Evolutionary conservation across 2,113 vertebrate species (phyloP).

Genomic region (Nesogale talazaci): DNA sequence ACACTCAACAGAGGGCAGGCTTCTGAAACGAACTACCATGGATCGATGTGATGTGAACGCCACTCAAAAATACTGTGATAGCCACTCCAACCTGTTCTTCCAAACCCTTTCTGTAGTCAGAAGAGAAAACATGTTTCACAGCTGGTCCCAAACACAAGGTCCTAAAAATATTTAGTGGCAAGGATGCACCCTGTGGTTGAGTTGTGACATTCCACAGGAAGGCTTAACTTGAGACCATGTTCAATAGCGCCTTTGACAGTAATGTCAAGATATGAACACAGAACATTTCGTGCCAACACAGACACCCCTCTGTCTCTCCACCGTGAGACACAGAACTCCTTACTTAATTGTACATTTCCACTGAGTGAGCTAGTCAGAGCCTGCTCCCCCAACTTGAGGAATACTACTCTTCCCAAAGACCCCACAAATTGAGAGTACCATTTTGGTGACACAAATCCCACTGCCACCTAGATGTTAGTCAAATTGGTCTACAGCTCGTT

Average conservation of each 20-base stretch:
- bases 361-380: neutral
- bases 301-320: neutral
- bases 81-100: neutral
- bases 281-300: conserved; percentile 16
- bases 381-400: conserved; percentile 27
- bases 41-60: neutral
- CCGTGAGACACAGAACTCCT: neutral
- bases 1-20: neutral
- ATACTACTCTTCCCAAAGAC: neutral
- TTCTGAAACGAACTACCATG: neutral
- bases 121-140: neutral
- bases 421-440: neutral
- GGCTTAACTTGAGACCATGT: neutral
- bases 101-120: neutral
- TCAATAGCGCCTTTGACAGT: neutral
- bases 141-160: neutral
- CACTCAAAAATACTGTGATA: neutral
- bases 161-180: neutral
- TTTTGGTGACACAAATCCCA: conserved; percentile 46
- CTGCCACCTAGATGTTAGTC: neutral
- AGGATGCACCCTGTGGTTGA: neutral
- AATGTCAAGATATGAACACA: neutral
- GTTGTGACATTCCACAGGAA: neutral
- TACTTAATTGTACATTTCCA: neutral
- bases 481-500: neutral